Base-by-base conservation (phyloP, 2,888 invertebrate genomes). In the Podabrus alpinus region DNA sequence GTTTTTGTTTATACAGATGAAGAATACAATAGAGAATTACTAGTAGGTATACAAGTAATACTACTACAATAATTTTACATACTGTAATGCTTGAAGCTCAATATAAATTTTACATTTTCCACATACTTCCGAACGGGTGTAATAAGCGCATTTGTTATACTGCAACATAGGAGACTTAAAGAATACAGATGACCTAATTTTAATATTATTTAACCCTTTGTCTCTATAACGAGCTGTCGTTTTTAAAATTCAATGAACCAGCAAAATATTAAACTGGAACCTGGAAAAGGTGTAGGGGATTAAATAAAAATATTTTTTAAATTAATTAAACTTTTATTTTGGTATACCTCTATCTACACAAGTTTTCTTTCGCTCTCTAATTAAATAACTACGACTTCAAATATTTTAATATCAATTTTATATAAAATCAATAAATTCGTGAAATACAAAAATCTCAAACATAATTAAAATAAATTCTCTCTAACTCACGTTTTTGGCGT, bases 1-100 rank as follows among this genome's bases (percentile, higher is more conserved):
- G 60, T 69, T 69, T 69, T 69, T 69, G 61, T 60, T 61, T 61
- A 69, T 69, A 69, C 69, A 69, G 69, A 24, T 25, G 61, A 69
- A 60, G 69, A 69, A 69, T 16, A 45, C 45, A 45, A 45, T 45
- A 7, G 45, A 45, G 45, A 45, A 45, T 45, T 45, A 45, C 7
- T 45, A 7, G 45, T 45, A n/a, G n/a, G n/a, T n/a, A n/a, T n/a
- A 45, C n/a, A n/a, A 45, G n/a, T 45, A 45, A 45, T 45, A 45
- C n/a, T n/a, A 45, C 45, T 45, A n/a, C n/a, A n/a, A 45, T 45
- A 45, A n/a, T 45, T 45, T 45, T 45, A 11, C 3, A 13, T 29
- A 29, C n/a, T 45, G 45, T 7, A 45, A n/a, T n/a, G n/a, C n/a
- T 45, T 45, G 7, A 45, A 45, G 7, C 45, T 45, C n/a, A 9